phyloP scores from a whole-genome alignment of 1,140 invertebrate species.

The Platorchestia sp. region DNA sequence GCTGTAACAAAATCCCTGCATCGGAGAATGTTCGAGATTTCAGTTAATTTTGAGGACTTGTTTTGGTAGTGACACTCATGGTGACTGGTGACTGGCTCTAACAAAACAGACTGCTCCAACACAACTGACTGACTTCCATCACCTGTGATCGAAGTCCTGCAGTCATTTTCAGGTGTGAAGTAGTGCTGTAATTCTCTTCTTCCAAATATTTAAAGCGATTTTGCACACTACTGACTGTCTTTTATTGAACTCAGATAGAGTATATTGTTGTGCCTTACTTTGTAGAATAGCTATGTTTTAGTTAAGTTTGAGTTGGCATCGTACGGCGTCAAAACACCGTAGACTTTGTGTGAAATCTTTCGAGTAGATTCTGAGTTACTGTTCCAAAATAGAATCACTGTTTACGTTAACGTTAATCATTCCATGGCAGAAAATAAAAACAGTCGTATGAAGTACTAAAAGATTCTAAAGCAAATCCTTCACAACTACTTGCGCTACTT shows the following conservation, averaged over 20 bases:
- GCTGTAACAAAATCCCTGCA: too few relatives aligned
- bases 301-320: background rate
- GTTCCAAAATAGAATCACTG: background rate
- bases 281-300: background rate
- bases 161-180: background rate
- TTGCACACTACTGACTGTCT: too few relatives aligned
- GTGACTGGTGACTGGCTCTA: too few relatives aligned
- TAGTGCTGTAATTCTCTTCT: background rate
- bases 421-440: too few relatives aligned
- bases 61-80: background rate
- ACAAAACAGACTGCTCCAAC: too few relatives aligned
- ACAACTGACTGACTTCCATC: background rate
- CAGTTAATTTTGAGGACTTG: too few relatives aligned
- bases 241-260: too few relatives aligned
- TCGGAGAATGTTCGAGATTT: too few relatives aligned
- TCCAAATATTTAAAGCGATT: background rate
- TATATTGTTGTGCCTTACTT: background rate
- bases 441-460: too few relatives aligned
- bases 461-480: too few relatives aligned
- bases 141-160: background rate
- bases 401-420: too few relatives aligned
- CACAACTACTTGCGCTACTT: too few relatives aligned
- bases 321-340: background rate
- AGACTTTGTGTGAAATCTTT: background rate
- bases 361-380: background rate